These are phyloP conservation scores for Suncus etruscus DNA, from an alignment of 2,113 vertebrate genomes.

Conservation along the genomic window DNA sequence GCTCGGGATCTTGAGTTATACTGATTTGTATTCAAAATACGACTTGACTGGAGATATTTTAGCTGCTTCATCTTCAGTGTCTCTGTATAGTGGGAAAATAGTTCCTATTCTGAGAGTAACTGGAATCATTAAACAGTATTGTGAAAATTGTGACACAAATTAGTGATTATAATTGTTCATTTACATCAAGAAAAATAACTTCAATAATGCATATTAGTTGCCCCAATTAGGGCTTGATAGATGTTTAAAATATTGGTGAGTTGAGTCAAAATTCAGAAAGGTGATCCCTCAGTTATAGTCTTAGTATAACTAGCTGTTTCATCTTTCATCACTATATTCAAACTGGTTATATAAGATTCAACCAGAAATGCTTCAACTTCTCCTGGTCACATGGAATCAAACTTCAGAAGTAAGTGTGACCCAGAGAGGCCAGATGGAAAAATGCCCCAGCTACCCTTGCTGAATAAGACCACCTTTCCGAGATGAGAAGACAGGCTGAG, in stretches of 20 bases:
- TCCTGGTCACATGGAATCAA: too few relatives aligned
- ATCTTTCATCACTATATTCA: not conserved
- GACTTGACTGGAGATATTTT: constrained; percentile 27
- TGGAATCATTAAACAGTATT: not conserved
- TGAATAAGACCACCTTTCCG: too few relatives aligned
- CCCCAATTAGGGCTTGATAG: not conserved
- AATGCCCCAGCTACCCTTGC: too few relatives aligned
- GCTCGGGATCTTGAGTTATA: constrained; percentile 22
- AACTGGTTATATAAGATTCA: not conserved
- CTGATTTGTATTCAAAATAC: constrained; percentile 27
- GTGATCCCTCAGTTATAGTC: not conserved
- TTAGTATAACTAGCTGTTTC: not conserved
- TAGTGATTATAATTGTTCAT: not conserved
- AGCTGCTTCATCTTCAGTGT: not conserved
- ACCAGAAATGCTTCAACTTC: too few relatives aligned
- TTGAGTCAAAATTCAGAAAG: constrained; percentile 35
- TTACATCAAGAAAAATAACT: constrained; percentile 23
- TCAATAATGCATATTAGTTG: constrained; percentile 6
- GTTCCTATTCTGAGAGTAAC: not conserved
- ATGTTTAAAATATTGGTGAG: constrained; percentile 33
- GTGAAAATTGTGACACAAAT: not conserved
- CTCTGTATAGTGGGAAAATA: not conserved
- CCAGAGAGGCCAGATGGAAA: too few relatives aligned
- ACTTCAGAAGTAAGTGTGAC: too few relatives aligned
- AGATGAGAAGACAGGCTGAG: too few relatives aligned